Base-by-base conservation (phyloP, 2,113 vertebrate genomes). In the Empidonax traillii region DNA sequence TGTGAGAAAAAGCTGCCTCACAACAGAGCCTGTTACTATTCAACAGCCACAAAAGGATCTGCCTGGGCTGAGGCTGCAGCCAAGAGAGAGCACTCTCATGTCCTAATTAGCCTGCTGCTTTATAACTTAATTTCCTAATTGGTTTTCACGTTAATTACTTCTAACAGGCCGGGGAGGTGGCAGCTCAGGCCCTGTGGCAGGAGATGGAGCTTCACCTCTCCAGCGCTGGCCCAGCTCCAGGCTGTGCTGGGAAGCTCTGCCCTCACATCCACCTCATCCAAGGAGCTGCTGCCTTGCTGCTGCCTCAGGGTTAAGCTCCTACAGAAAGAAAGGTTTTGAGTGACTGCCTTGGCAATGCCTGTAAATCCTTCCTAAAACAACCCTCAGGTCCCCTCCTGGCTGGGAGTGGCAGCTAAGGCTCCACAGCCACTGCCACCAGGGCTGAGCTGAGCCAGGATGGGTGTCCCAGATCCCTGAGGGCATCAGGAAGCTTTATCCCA, bases 11-110 rank as follows among this genome's bases (percentile, higher is more conserved):
- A 75, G 66, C 89, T 46, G 69, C 86, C 63, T 61, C 51, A 66
- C 79, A 67, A 67, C 93, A 85, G 52, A 91, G 91, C 94, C 75
- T 85, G 89, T 67, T 92, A 91, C 95, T 89, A 94, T 18, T 46
- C 35, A 10, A 8, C 81, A 74, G 51, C 87, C 69, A 47, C 39
- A 20, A 19, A 63, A 46, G 52, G 84, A 91, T 80, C 84, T 56
- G 52, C 76, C 76, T 4, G 43, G 21, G 69, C 66, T 30, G 43
- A 63, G 83, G 61, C 56, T 12, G 7, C 55, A 22, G 79, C 1
- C 76, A 22, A 47, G 68, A 78, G 78, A 33, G 39, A 52, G 73
- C 24, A 68, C n/a, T 53, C 65, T 74, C 61, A 3, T 28, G 51
- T 47, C 76, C 87, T 68, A 55, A 61, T 89, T 79, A 89, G 15